These are phyloP conservation scores for Spialia ferax DNA, from an alignment of 2,888 invertebrate species.

Conservation along the genomic window DNA sequence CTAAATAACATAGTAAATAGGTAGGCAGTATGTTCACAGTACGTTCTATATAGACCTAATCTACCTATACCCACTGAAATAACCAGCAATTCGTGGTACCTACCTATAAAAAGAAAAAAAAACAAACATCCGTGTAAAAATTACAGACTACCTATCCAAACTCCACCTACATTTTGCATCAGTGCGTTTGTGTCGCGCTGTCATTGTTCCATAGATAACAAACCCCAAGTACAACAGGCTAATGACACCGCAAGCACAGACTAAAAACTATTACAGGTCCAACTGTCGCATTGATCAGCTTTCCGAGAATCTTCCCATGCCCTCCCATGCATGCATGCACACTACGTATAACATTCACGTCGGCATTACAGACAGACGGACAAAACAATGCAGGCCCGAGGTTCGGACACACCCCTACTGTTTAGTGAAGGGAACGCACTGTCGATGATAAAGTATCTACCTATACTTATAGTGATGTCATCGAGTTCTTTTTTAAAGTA, in stretches of 20 bases:
- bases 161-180: neutral
- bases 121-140: neutral
- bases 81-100: too few species aligned
- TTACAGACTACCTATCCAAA: neutral
- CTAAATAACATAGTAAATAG: too few species aligned
- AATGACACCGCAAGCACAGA: conserved; percentile 8
- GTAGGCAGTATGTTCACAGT: too few species aligned
- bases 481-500: conserved; percentile 19
- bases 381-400: conserved; percentile 82
- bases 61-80: too few species aligned
- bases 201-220: neutral
- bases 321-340: conserved; percentile 39
- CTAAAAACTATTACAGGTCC: conserved; percentile 1
- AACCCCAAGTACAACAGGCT: neutral
- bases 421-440: conserved; percentile 57
- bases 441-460: conserved; percentile 51
- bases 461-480: conserved; percentile 65
- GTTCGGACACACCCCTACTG: conserved; percentile 78
- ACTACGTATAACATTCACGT: conserved; percentile 57
- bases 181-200: neutral
- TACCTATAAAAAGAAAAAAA: neutral
- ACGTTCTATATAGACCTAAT: too few species aligned
- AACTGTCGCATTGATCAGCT: conserved; percentile 45
- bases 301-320: conserved; percentile 66
- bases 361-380: conserved; percentile 79